These are phyloP conservation scores for Megalurothrips usitatus DNA, from an alignment of 2,888 invertebrate species.

Conservation along the genomic window DNA sequence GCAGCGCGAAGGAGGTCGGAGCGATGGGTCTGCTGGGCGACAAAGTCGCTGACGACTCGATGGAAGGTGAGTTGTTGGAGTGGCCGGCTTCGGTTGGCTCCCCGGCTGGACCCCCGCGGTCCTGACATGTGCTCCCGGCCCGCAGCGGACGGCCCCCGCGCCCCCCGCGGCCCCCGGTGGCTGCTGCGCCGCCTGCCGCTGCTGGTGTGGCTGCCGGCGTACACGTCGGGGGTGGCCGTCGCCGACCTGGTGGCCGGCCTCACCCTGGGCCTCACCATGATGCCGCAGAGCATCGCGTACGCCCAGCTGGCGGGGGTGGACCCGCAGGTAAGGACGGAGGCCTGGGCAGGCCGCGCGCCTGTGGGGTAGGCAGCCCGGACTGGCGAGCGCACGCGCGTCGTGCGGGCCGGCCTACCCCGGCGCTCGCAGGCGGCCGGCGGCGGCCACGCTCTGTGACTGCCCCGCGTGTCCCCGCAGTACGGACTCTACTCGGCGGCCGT, in stretches of 20 bases:
- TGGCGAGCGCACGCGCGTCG: background rate
- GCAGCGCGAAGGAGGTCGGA: too few relatives aligned
- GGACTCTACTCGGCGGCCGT: background rate
- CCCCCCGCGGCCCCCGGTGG: background rate
- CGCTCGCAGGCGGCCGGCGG: background rate
- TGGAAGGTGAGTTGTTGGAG: too few relatives aligned
- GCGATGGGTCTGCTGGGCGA: too few relatives aligned
- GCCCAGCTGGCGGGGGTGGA: background rate
- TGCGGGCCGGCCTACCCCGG: background rate
- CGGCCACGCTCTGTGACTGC: background rate
- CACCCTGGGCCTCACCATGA: conserved; percentile 19
- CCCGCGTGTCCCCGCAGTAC: background rate
- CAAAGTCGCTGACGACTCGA: too few relatives aligned
- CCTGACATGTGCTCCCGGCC: too few relatives aligned
- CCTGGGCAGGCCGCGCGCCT: background rate
- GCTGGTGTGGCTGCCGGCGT: background rate
- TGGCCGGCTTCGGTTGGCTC: too few relatives aligned
- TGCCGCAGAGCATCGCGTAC: conserved; percentile 6
- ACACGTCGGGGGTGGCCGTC: background rate
- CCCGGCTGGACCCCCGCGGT: too few relatives aligned
- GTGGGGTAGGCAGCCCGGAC: background rate
- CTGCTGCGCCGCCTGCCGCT: background rate
- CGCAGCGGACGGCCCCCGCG: too few relatives aligned
- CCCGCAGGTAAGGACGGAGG: background rate
- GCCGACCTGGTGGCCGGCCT: conserved; percentile 5